Conservation (phyloP, 2,113 vertebrate genomes). For the Sclerurus mexicanus region DNA sequence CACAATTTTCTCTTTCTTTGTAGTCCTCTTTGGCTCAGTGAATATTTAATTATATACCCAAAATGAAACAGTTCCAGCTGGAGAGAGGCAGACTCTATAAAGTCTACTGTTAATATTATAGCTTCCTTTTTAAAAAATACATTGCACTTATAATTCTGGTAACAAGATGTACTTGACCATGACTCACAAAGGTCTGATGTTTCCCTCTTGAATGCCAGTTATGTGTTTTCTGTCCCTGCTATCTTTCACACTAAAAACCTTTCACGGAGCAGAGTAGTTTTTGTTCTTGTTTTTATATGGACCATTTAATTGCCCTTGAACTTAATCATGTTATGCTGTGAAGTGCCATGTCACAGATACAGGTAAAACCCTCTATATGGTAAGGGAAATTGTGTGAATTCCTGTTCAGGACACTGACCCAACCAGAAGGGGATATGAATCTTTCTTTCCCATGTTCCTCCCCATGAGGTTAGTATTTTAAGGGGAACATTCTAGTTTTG, state of each 20-base stretch:
- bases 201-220: not conserved
- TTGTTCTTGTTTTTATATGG: not conserved
- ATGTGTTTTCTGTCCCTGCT: not conserved
- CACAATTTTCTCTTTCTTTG: not conserved
- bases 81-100: not conserved
- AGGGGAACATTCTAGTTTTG: not conserved
- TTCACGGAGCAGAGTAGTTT: not conserved
- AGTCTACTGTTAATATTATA: not conserved
- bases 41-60: not conserved
- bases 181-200: not conserved
- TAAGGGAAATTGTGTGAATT: not conserved
- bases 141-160: not conserved
- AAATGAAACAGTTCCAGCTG: conserved; percentile 1
- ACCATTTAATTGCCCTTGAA: not conserved
- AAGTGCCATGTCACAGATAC: not conserved
- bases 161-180: not conserved
- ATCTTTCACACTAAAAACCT: not conserved
- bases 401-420: not conserved
- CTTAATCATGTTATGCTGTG: not conserved
- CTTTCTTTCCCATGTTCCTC: not conserved
- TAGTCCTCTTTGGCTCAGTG: not conserved
- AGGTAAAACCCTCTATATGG: not conserved
- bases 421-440: not conserved
- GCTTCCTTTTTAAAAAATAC: not conserved
- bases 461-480: not conserved